Evolutionary conservation across 2,888 invertebrate species (phyloP), one percentile per base, ranked within the genome.

Genomic region (Adelphocoris suturalis): DNA sequence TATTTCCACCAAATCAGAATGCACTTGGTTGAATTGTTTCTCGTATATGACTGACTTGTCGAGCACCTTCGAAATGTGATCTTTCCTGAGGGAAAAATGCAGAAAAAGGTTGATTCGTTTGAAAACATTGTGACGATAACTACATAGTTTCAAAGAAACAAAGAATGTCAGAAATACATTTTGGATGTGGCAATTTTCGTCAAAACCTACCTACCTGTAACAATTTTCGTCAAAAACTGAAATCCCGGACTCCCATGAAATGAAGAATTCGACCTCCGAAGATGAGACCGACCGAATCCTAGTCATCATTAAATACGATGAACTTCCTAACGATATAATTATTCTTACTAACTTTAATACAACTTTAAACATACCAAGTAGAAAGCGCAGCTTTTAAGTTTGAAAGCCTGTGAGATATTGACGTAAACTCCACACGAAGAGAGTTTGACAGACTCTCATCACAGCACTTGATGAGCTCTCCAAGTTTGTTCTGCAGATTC

Each of bases 371-470:
- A 14, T 76, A 92, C 97, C 97, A 97, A 0, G 97, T 97, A 92
- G 96, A 96, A 11, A 97, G 94, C 82, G 97, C 96, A 12, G 97
- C 97, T 91, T 96, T 95, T 19, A 97, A 93, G 93, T 97, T 97
- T 78, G 95, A 95, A n/a, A 97, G 95, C 90, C 97, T 94, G 93
- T 97, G 97, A 0, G 95, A 94, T 52, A 96, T 95, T 0, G 97
- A 96, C 0, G 96, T 96, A 92, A 96, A 96, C 93, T 97, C 97
- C 95, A 97, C 96, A 90, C 96, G 95, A 19, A 97, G 96, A 0
- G 97, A 97, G 0, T 96, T 95, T 4, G 96, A 96, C 86, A 97
- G 0, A 96, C 95, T 92, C 97, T 97, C 97, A 92, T 97, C 97
- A 91, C 97, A 96, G 92, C 96, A 96, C 90, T 94, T 94, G 80